Base-by-base conservation (phyloP, 2,888 invertebrate species). In the Glyphotaelius pellucidus region DNA sequence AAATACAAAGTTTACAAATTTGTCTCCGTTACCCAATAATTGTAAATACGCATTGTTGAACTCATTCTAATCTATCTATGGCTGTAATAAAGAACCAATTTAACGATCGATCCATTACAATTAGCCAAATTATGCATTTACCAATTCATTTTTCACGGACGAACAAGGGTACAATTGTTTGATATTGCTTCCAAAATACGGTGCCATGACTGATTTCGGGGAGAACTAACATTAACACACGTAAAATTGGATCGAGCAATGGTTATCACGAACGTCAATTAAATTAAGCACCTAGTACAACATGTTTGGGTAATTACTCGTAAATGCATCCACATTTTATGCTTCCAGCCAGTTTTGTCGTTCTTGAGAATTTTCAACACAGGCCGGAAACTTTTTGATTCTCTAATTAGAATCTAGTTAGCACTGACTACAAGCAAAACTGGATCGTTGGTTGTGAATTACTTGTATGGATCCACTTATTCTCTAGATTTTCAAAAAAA, bases 1-100 rank as follows among this genome's bases (percentile, higher is more conserved):
- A 67, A n/a, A 67, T 67, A 67, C 67, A 67, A 67, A 67, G 67
- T 67, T 67, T 67, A 67, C 67, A 67, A 67, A 67, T 67, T n/a
- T 67, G 67, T n/a, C 67, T 67, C 67, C 67, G 9, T 25, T 67
- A 67, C n/a, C 25, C 67, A 67, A 67, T 67, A 67, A 67, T 67
- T 67, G 25, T 67, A 67, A 67, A 67, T 67, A 7, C 67, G 67
- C 67, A 67, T 15, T 47, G 15, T 47, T 3, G 15, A 47, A 47
- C 15, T 47, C 52, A 19, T 52, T 19, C 14, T 52, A 19, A 1
- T 52, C 14, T 25, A 3, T 52, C 52, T 19, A 52, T 4, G 52
- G 52, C 52, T 4, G 52, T 52, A 3, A 19, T 3, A 19, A 5
- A 19, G 5, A 52, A 52, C 52, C 19, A 52, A 19, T 52, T 52